Evolutionary conservation across 2,888 invertebrate species (phyloP), one percentile per base, ranked within the genome.

Genomic region (Biston betularia): DNA sequence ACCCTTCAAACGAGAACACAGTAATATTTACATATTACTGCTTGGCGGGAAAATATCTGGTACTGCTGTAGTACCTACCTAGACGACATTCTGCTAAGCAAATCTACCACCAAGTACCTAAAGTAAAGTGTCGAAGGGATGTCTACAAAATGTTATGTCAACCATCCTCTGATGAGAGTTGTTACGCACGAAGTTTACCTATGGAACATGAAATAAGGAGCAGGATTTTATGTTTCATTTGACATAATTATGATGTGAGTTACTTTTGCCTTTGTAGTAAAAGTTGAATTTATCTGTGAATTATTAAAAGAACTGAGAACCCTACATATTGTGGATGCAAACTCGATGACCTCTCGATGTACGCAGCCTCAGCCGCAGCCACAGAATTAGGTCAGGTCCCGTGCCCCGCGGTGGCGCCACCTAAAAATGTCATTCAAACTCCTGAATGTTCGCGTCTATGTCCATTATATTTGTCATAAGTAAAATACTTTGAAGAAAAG

Each of bases 331-430:
- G 70, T 74, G 74, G 75, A 74, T 78, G 77, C 77, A 78, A 79
- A 77, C 65, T 78, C 65, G 81, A 75, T 85, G 88, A 87, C 89
- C 89, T 89, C 86, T 82, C 78, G 72, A 70, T 77, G 76, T 79
- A 85, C 83, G 86, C 87, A 87, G 89, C 79, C 87, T 87, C 87
- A 83, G 82, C 80, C 79, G 82, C 85, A 82, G 79, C 75, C 79
- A 77, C 79, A 68, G 71, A 91, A 83, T 83, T 90, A 80, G 92
- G 92, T 89, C 92, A 90, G 75, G 55, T 10, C 44, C 44, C 44
- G 45, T 11, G 55, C 77, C 50, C 61, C 15, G 72, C 77, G 81
- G 74, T 77, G 81, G 74, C 80, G 78, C 79, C 79, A 79, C 73
- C 83, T 82, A 74, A 85, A 87, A 84, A 81, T 79, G 80, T 74